These are phyloP conservation scores for Batillaria attramentaria DNA, from an alignment of 1,140 invertebrate genomes.

Conservation along the genomic window DNA sequence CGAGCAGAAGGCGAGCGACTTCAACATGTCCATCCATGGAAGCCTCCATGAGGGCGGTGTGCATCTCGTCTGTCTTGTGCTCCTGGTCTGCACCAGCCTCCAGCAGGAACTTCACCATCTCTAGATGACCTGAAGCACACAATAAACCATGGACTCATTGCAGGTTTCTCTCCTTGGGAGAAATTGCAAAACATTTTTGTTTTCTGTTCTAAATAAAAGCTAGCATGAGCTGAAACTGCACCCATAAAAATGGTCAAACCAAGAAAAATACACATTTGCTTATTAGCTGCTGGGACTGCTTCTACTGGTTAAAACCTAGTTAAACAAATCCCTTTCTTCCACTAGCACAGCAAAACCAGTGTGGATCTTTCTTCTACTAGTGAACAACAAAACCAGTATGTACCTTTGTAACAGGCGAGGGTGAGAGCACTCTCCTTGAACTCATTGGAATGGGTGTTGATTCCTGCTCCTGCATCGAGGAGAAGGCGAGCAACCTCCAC, in stretches of 20 bases:
- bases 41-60: conserved; percentile 99
- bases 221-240: too few species aligned
- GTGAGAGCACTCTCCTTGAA: conserved; percentile 92
- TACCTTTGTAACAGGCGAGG: conserved; percentile 95
- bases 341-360: too few species aligned
- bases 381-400: conserved; percentile 19
- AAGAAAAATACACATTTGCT: too few species aligned
- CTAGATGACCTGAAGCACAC: conserved; percentile 80
- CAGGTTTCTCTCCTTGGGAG: too few species aligned
- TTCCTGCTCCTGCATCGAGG: conserved; percentile 92
- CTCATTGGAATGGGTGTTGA: conserved; percentile 99
- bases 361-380: background rate
- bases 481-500: conserved; percentile 94
- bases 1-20: conserved; percentile 73
- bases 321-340: too few species aligned
- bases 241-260: too few species aligned
- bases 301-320: too few species aligned
- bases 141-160: too few species aligned
- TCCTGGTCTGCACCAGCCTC: conserved; percentile 79
- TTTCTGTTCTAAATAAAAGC: too few species aligned
- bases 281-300: too few species aligned
- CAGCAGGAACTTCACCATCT: conserved; percentile 83
- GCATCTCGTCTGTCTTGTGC: conserved; percentile 99
- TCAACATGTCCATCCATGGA: conserved; percentile 97
- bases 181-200: too few species aligned